phyloP scores from a whole-genome alignment of 1,140 invertebrate genomes.

The Bombus breviceps region DNA sequence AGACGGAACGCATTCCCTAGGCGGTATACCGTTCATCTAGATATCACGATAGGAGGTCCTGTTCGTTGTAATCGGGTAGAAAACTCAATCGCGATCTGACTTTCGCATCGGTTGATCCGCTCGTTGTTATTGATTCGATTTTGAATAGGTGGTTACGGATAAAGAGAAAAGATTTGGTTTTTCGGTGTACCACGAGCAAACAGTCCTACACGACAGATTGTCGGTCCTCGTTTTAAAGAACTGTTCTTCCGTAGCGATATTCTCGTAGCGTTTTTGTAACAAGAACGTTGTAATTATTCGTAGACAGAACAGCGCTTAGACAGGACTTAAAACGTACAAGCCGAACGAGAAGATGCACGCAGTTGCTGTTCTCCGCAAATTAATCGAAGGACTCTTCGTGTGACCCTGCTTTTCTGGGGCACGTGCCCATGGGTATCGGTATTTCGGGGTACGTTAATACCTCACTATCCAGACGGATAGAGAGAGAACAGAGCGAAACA shows the following conservation, averaged over 20 bases:
- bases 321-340: too few relatives aligned
- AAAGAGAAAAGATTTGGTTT: constrained; percentile 33
- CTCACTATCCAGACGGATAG: constrained; percentile 78
- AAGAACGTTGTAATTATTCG: background rate
- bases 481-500: constrained; percentile 81
- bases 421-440: constrained; percentile 76
- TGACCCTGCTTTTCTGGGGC: constrained; percentile 69
- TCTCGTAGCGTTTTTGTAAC: background rate
- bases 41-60: constrained; percentile 67
- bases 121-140: constrained; percentile 69
- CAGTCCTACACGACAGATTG: background rate
- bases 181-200: background rate
- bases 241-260: background rate
- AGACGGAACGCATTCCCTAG: constrained; percentile 47
- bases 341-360: background rate
- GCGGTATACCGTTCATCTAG: constrained; percentile 49
- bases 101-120: constrained; percentile 65
- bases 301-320: too few relatives aligned
- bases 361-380: constrained; percentile 24
- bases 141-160: constrained; percentile 50
- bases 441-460: constrained; percentile 78
- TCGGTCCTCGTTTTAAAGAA: background rate
- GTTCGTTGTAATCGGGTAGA: constrained; percentile 67
- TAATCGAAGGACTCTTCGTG: constrained; percentile 49
- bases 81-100: constrained; percentile 70